Percentiles rank a stretch among this genome's conserved stretches.
Conservation (phyloP, 2,888 invertebrate species). For the Eupithecia pulchellata region DNA sequence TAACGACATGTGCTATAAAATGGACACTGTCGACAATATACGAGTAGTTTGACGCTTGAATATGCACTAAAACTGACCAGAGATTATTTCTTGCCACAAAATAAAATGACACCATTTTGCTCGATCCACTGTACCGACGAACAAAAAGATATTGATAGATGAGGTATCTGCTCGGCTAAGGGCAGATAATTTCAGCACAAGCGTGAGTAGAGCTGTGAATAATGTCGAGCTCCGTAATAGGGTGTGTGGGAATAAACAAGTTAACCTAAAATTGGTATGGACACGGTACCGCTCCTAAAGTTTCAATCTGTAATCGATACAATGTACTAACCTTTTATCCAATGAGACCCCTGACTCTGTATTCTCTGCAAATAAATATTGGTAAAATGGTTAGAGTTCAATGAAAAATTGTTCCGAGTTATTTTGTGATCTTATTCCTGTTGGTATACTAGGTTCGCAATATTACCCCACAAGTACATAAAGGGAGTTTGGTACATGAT, state of each 20-base stretch:
- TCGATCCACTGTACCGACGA: constrained; percentile 15
- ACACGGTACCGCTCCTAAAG: constrained; percentile 60
- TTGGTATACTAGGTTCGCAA: neutral
- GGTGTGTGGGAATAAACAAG: constrained; percentile 47
- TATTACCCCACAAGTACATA: neutral
- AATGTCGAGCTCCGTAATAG: constrained; percentile 18
- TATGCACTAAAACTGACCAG: constrained; percentile 33
- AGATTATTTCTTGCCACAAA: constrained; percentile 31
- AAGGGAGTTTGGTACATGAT: too few relatives aligned
- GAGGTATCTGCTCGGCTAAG: constrained; percentile 15
- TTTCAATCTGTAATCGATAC: constrained; percentile 61
- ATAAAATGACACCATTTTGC: constrained; percentile 32
- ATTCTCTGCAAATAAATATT: neutral
- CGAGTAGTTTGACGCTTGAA: constrained; percentile 29
- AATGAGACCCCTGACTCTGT: constrained; percentile 39
- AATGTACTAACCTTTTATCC: constrained; percentile 53
- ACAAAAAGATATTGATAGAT: constrained; percentile 29
- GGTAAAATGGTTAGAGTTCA: neutral
- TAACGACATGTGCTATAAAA: constrained; percentile 36
- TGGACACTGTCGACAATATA: constrained; percentile 27
- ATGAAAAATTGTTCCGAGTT: neutral
- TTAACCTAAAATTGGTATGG: constrained; percentile 60
- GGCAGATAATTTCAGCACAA: constrained; percentile 12
- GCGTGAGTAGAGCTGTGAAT: constrained; percentile 14
- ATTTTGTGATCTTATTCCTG: neutral